phyloP scores from a whole-genome alignment of 2,113 vertebrate genomes.

The Mugil cephalus region DNA sequence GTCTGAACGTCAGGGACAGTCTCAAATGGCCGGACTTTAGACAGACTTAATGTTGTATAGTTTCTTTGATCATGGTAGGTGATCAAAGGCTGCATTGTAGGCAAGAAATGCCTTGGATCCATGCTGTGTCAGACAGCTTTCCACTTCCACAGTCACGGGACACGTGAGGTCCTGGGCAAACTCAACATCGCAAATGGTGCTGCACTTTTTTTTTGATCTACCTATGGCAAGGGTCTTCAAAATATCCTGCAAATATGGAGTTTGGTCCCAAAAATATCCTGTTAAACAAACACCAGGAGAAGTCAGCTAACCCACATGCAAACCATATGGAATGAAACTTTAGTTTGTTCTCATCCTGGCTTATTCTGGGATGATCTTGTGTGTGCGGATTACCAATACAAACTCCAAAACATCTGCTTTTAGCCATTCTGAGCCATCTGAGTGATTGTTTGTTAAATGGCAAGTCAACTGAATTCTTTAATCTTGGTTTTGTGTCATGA shows the following conservation, averaged over 20 bases:
- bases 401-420: slow-evolving; percentile 57
- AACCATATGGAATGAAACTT: slow-evolving; percentile 56
- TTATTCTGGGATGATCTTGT: slow-evolving; percentile 69
- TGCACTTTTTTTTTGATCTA: slow-evolving; percentile 35
- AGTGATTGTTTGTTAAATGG: slow-evolving; percentile 17
- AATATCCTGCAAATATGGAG: slow-evolving; percentile 66
- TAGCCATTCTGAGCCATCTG: not conserved
- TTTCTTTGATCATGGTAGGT: slow-evolving; percentile 30
- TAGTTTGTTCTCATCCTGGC: slow-evolving; percentile 43
- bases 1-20: slow-evolving; percentile 51
- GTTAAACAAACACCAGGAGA: slow-evolving; percentile 59
- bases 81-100: slow-evolving; percentile 43
- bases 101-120: slow-evolving; percentile 38
- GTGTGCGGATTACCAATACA: slow-evolving; percentile 68
- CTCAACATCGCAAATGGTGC: slow-evolving; percentile 44
- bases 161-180: slow-evolving; percentile 40
- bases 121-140: slow-evolving; percentile 34
- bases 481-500: slow-evolving; percentile 22
- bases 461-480: slow-evolving; percentile 11
- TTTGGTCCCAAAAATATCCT: slow-evolving; percentile 35
- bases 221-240: slow-evolving; percentile 49
- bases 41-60: slow-evolving; percentile 48
- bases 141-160: slow-evolving; percentile 22
- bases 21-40: slow-evolving; percentile 53
- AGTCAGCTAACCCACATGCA: slow-evolving; percentile 43